Conservation (phyloP, 2,113 vertebrate genomes). For the Vidua macroura region DNA sequence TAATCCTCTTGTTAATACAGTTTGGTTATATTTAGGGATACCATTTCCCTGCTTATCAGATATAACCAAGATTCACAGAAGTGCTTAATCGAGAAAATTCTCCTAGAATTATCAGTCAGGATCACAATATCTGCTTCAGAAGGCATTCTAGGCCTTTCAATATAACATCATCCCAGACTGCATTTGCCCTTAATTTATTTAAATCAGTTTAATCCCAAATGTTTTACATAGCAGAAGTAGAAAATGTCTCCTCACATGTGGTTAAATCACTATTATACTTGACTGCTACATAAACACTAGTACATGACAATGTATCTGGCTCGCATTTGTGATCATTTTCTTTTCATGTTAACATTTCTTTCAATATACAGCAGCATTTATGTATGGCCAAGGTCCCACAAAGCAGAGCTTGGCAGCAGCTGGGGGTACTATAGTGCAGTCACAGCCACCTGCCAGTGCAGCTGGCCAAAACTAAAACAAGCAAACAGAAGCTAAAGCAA, state of each 20-base stretch:
- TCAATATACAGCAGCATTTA: not conserved
- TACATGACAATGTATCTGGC: not conserved
- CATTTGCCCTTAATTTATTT: not conserved
- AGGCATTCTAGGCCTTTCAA: not conserved
- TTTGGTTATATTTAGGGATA: not conserved
- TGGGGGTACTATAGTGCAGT: not conserved
- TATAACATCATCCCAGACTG: not conserved
- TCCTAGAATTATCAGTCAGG: not conserved
- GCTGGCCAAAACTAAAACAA: not conserved
- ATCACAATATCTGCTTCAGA: not conserved
- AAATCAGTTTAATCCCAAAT: not conserved
- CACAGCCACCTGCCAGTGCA: constrained; percentile 41
- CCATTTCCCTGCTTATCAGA: not conserved
- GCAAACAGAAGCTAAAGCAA: not conserved
- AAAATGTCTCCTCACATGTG: not conserved
- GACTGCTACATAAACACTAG: not conserved
- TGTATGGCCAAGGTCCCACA: not conserved
- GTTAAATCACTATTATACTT: not conserved
- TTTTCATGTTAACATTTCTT: not conserved
- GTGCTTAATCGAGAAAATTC: not conserved
- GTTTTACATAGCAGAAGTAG: not conserved
- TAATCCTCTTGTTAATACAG: not conserved
- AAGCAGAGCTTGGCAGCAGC: constrained; percentile 52
- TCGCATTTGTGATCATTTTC: not conserved
- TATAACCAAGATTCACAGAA: not conserved